phyloP scores from a whole-genome alignment of 2,888 invertebrate species.

The Mythimna pallens region DNA sequence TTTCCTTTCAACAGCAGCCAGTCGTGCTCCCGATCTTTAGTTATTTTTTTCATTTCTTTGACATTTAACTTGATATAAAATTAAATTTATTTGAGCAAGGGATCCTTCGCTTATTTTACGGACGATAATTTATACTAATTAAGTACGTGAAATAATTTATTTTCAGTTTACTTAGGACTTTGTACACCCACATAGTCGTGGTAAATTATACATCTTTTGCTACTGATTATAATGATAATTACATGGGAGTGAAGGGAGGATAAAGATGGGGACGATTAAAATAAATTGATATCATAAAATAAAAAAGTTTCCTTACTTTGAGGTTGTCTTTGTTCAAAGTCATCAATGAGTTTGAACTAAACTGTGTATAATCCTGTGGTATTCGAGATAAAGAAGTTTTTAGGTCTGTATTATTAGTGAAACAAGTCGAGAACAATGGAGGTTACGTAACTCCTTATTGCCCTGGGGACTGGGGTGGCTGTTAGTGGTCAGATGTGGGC shows the following conservation, averaged over 20 bases:
- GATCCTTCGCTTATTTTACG: conserved; percentile 52
- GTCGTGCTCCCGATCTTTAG: conserved; percentile 60
- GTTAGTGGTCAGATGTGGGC: conserved; percentile 38
- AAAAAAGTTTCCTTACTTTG: conserved; percentile 27
- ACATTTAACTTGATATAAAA: conserved; percentile 63
- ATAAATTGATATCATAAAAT: conserved; percentile 27
- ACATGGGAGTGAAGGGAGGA: not conserved
- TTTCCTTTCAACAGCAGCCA: conserved; percentile 70
- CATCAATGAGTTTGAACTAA: conserved; percentile 34
- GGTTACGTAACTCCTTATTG: conserved; percentile 57
- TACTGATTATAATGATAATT: not conserved
- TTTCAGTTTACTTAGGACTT: conserved; percentile 36
- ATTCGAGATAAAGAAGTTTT: conserved; percentile 51
- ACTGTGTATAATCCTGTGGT: conserved; percentile 43
- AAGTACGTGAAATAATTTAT: conserved; percentile 32
- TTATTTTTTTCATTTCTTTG: conserved; percentile 66
- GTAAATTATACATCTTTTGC: conserved; percentile 1
- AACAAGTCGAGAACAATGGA: conserved; percentile 61
- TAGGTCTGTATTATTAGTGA: conserved; percentile 57
- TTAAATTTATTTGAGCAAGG: conserved; percentile 59
- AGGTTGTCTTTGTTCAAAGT: conserved; percentile 27
- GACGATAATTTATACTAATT: conserved; percentile 54
- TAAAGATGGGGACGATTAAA: conserved; percentile 28
- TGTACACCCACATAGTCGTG: not conserved
- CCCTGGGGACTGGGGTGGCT: conserved; percentile 36